These are phyloP conservation scores for Salpingus planirostris DNA, from an alignment of 2,888 invertebrate genomes.

Conservation along the genomic window DNA sequence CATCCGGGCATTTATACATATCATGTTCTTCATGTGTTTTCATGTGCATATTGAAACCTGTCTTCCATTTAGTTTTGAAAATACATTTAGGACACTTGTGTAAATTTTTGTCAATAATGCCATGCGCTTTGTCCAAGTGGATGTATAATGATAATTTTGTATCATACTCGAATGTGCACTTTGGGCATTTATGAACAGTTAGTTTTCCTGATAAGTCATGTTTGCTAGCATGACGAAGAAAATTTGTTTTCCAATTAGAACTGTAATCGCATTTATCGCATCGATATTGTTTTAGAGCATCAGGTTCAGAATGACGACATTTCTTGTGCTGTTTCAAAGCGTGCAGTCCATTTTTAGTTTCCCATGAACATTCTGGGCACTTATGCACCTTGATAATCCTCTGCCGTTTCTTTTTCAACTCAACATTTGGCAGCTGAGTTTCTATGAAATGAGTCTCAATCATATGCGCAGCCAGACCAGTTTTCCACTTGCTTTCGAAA, in stretches of 20 bases:
- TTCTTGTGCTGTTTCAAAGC: constrained; percentile 16
- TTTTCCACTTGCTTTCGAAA: constrained; percentile 22
- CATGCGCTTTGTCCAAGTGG: constrained; percentile 8
- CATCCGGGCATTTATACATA: no score
- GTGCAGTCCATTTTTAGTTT: constrained; percentile 19
- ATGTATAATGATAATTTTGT: constrained; percentile 3
- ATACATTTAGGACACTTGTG: constrained; percentile 18
- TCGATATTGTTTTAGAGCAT: constrained; percentile 19
- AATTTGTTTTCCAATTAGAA: constrained; percentile 20
- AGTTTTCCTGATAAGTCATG: no score
- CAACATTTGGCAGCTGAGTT: no score
- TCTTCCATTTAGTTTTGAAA: constrained; percentile 19
- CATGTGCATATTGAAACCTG: constrained; percentile 9
- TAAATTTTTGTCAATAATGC: constrained; percentile 15
- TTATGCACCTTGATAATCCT: no score
- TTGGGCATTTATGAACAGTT: constrained; percentile 19
- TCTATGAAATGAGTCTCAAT: constrained; percentile 16
- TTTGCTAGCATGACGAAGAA: constrained; percentile 19
- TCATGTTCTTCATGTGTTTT: no score
- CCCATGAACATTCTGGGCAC: constrained; percentile 19
- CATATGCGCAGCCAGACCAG: constrained; percentile 20
- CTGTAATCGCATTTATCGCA: constrained; percentile 20
- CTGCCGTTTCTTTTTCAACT: no score
- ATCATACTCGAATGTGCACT: constrained; percentile 18
- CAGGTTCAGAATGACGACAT: constrained; percentile 13